Evolutionary conservation across 2,888 invertebrate genomes (phyloP).

Genomic region (Epicampocera succincta): DNA sequence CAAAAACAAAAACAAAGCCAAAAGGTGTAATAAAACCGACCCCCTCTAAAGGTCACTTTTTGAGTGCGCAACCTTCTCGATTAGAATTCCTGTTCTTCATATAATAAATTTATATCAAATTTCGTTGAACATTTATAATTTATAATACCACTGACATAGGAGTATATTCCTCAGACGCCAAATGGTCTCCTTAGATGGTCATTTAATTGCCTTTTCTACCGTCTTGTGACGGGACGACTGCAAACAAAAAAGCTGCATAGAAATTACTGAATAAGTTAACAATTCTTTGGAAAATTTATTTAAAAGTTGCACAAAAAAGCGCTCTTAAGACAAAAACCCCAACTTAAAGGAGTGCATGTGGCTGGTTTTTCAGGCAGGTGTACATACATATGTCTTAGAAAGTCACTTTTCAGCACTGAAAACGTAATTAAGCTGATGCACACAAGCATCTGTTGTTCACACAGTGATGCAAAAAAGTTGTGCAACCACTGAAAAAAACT

Average conservation of each 20-base stretch:
- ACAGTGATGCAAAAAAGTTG: slow-evolving; percentile 34
- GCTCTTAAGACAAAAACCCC: not conserved
- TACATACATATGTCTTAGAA: slow-evolving; percentile 19
- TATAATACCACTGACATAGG: slow-evolving; percentile 18
- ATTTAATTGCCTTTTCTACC: slow-evolving; percentile 54
- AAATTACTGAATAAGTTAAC: slow-evolving; percentile 59
- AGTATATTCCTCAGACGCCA: slow-evolving; percentile 55
- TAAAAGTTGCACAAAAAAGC: slow-evolving; percentile 16
- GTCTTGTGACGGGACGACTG: slow-evolving; percentile 46
- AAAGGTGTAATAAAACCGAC: slow-evolving; percentile 30
- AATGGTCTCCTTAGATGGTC: slow-evolving; percentile 66
- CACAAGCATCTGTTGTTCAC: not conserved
- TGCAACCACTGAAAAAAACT: too few relatives aligned
- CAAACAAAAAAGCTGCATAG: slow-evolving; percentile 14
- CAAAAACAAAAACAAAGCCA: too few relatives aligned
- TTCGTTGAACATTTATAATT: slow-evolving; percentile 20
- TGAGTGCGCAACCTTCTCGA: not conserved
- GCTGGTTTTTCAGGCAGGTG: slow-evolving; percentile 54
- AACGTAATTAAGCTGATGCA: slow-evolving; percentile 23
- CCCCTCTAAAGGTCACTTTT: not conserved
- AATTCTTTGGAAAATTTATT: slow-evolving; percentile 58
- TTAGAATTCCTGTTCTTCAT: not conserved
- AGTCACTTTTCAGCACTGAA: slow-evolving; percentile 57
- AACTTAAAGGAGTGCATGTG: slow-evolving; percentile 21
- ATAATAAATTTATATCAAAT: slow-evolving; percentile 10